Evolutionary conservation across 2,888 invertebrate genomes (phyloP).

Genomic region (Mimas tiliae): DNA sequence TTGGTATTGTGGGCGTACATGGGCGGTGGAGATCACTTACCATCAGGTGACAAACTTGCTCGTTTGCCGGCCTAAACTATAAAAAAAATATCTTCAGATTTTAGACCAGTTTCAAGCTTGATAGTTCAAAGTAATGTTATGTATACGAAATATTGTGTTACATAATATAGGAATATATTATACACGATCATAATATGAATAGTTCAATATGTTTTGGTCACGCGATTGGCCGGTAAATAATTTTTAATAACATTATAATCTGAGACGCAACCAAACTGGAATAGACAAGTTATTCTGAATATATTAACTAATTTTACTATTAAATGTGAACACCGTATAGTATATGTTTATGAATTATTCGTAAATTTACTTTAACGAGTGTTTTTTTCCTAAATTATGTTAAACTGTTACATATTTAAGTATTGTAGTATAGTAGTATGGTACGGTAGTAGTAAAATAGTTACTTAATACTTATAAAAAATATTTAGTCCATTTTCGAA

Average conservation of each 20-base stretch:
- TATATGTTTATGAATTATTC: background rate
- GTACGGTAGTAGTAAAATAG: too few species aligned
- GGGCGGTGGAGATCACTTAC: too few species aligned
- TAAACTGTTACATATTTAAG: too few species aligned
- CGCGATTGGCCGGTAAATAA: background rate
- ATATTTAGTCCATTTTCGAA: too few species aligned
- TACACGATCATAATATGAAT: background rate
- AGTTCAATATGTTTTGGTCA: slow-evolving; percentile 11
- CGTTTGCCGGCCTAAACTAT: too few species aligned
- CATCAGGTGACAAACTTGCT: too few species aligned
- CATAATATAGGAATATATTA: slow-evolving; percentile 2
- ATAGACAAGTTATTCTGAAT: background rate
- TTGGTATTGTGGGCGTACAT: too few species aligned
- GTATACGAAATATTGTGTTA: background rate
- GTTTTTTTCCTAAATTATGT: too few species aligned
- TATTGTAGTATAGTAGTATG: too few species aligned
- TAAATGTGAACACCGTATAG: too few species aligned
- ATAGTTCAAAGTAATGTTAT: background rate
- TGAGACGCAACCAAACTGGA: slow-evolving; percentile 1
- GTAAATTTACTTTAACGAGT: too few species aligned
- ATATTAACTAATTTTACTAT: background rate
- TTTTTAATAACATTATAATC: slow-evolving; percentile 2
- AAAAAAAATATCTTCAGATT: background rate
- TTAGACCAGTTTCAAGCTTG: background rate
- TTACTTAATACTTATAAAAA: too few species aligned